These are phyloP conservation scores for Tethea ocularis DNA, from an alignment of 2,888 invertebrate genomes.

Conservation along the genomic window DNA sequence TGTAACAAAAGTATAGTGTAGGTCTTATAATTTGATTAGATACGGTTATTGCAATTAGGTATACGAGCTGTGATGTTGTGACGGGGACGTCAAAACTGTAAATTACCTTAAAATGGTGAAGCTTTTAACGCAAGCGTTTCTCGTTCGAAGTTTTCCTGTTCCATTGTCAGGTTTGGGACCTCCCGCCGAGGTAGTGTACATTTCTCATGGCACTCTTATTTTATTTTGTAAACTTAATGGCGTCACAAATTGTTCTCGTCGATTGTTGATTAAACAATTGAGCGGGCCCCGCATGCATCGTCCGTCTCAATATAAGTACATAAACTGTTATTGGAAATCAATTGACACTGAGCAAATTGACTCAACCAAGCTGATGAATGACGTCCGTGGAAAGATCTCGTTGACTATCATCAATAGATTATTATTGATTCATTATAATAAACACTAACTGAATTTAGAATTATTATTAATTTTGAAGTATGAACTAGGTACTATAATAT, in stretches of 20 bases:
- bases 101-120: slow-evolving; percentile 31
- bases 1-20: too few species aligned
- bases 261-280: slow-evolving; percentile 76
- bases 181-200: slow-evolving; percentile 45
- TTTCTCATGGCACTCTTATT: slow-evolving; percentile 46
- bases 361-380: slow-evolving; percentile 61
- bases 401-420: slow-evolving; percentile 14
- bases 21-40: slow-evolving; percentile 29
- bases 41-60: slow-evolving; percentile 42
- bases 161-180: slow-evolving; percentile 43
- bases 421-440: not conserved
- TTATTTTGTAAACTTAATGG: slow-evolving; percentile 53
- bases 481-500: too few species aligned
- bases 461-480: too few species aligned
- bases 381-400: slow-evolving; percentile 35
- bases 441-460: not conserved
- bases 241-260: slow-evolving; percentile 61
- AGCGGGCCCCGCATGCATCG: slow-evolving; percentile 74
- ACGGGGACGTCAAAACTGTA: slow-evolving; percentile 32
- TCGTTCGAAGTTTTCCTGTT: slow-evolving; percentile 43
- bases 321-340: slow-evolving; percentile 80
- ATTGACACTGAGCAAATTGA: slow-evolving; percentile 71
- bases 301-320: slow-evolving; percentile 63
- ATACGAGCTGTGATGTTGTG: slow-evolving; percentile 38
- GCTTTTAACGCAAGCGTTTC: slow-evolving; percentile 30